phyloP scores from a whole-genome alignment of 1,140 invertebrate species.

The Globodera rostochiensis region DNA sequence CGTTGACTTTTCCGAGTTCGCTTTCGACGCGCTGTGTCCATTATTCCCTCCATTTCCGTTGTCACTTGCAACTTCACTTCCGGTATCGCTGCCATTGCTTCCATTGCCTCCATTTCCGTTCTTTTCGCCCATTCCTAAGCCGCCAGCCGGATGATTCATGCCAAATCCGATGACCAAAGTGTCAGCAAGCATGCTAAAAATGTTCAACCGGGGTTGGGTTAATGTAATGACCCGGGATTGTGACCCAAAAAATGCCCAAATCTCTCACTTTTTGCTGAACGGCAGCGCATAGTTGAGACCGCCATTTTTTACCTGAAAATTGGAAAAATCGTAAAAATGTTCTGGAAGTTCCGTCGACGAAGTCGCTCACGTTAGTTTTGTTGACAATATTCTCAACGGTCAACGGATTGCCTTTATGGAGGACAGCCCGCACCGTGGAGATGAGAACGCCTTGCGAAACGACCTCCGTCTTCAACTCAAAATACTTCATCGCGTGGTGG shows the following conservation, averaged over 20 bases:
- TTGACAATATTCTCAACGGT: constrained; percentile 52
- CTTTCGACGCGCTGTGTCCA: not conserved
- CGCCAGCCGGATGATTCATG: constrained; percentile 34
- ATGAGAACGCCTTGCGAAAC: constrained; percentile 48
- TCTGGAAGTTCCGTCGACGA: not conserved
- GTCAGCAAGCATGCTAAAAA: constrained; percentile 9
- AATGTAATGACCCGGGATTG: too few relatives aligned
- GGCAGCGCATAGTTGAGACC: constrained; percentile 32
- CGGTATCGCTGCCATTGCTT: constrained; percentile 17
- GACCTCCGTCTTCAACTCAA: constrained; percentile 29
- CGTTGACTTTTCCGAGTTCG: not conserved
- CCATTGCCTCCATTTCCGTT: not conserved
- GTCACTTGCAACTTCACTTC: constrained; percentile 9
- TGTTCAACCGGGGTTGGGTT: not conserved
- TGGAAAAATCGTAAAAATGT: constrained; percentile 15
- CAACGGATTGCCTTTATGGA: constrained; percentile 20
- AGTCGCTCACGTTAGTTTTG: constrained; percentile 39
- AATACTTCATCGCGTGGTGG: constrained; percentile 41
- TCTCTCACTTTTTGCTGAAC: constrained; percentile 6
- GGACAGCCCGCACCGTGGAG: constrained; percentile 24
- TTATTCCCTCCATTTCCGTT: constrained; percentile 19
- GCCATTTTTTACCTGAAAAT: constrained; percentile 28
- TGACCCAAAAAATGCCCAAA: not conserved
- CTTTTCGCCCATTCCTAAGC: constrained; percentile 21
- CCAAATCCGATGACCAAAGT: constrained; percentile 32